Evolutionary conservation across 2,797 vertebrate species (phyloP).

Genomic region (Macroramphosus scolopax): DNA sequence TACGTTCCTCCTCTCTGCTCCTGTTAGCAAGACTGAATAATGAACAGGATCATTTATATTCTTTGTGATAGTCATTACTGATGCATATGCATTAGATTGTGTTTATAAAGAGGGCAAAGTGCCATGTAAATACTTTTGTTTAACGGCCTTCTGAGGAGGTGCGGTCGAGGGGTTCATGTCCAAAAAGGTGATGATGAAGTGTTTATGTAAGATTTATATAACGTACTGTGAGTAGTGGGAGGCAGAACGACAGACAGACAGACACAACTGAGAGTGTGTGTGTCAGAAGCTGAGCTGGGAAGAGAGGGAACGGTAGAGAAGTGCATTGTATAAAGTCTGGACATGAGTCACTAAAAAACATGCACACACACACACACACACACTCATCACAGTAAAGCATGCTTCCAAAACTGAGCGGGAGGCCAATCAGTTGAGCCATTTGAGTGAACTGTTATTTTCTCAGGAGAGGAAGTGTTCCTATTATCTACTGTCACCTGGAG

Average conservation of each 20-base stretch:
- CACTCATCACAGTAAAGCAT: slow-evolving; percentile 40
- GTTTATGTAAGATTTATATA: slow-evolving; percentile 76
- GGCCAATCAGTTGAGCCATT: slow-evolving; percentile 19
- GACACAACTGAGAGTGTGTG: slow-evolving; percentile 35
- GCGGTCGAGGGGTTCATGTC: slow-evolving; percentile 42
- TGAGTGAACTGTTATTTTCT: slow-evolving; percentile 34
- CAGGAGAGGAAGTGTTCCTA: slow-evolving; percentile 40
- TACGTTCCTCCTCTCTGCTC: slow-evolving; percentile 46
- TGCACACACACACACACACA: slow-evolving; percentile 38
- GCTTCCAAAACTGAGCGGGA: slow-evolving; percentile 30
- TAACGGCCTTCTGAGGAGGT: slow-evolving; percentile 49
- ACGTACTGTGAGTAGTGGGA: slow-evolving; percentile 69
- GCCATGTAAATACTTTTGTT: slow-evolving; percentile 31
- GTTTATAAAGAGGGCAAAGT: slow-evolving; percentile 43
- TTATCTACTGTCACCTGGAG: slow-evolving; percentile 38
- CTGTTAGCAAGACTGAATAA: slow-evolving; percentile 26
- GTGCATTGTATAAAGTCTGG: slow-evolving; percentile 50
- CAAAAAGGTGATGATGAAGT: slow-evolving; percentile 58
- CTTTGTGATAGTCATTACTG: slow-evolving; percentile 28
- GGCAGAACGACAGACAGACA: slow-evolving; percentile 53
- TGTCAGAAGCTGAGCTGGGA: slow-evolving; percentile 34
- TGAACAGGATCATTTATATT: slow-evolving; percentile 32
- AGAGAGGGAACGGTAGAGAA: slow-evolving; percentile 31
- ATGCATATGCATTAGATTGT: slow-evolving; percentile 39
- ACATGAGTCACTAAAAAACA: slow-evolving; percentile 60